phyloP scores from a whole-genome alignment of 2,888 invertebrate genomes.

The Augiades crinisus region DNA sequence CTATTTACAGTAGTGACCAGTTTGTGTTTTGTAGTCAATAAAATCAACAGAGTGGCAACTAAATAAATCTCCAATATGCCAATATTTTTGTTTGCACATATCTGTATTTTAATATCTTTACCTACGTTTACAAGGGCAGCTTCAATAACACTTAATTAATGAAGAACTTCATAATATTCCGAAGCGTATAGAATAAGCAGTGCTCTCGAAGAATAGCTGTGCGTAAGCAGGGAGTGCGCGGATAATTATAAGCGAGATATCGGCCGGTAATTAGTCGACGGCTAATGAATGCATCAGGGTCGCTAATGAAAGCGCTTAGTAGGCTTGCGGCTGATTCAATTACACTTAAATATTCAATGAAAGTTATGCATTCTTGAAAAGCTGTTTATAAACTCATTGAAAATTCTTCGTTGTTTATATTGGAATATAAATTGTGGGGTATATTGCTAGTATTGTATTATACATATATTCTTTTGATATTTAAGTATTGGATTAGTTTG shows the following conservation, averaged over 20 bases:
- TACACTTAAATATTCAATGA: not conserved
- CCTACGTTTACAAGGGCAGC: too few species aligned
- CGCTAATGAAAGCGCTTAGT: slow-evolving; percentile 5
- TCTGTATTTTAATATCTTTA: too few species aligned
- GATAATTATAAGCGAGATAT: not conserved
- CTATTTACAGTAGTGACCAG: too few species aligned
- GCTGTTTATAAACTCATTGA: not conserved
- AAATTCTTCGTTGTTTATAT: too few species aligned
- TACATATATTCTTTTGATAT: too few species aligned
- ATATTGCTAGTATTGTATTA: too few species aligned
- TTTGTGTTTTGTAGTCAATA: too few species aligned
- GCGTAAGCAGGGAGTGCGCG: not conserved
- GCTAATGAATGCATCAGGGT: slow-evolving; percentile 8
- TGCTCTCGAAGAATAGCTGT: not conserved
- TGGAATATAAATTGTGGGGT: not conserved
- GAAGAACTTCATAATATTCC: not conserved
- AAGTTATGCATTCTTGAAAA: not conserved
- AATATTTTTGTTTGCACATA: too few species aligned
- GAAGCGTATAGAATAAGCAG: not conserved
- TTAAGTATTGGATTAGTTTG: too few species aligned
- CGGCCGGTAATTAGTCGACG: slow-evolving; percentile 4
- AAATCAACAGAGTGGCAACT: too few species aligned
- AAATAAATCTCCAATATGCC: too few species aligned
- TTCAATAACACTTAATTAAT: too few species aligned
- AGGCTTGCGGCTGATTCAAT: slow-evolving; percentile 1